Percentiles rank a stretch among this genome's conserved stretches.
Evolutionary conservation across 1,140 invertebrate species (phyloP).

Genomic region (Bathynomus jamesi): DNA sequence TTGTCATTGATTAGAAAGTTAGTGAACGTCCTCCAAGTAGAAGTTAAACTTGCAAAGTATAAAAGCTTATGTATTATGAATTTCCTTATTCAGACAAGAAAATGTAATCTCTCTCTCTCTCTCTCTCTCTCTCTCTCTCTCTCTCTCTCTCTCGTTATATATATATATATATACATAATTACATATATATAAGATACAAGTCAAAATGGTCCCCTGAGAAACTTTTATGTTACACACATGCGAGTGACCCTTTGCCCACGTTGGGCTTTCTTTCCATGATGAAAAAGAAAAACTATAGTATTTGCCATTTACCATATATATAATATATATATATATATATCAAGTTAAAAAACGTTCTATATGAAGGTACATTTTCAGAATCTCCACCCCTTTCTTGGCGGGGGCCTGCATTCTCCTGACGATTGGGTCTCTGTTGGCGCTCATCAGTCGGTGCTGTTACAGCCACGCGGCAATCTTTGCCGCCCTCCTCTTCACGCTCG

Average conservation of each 20-base stretch:
- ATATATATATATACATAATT: not conserved
- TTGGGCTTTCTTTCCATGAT: too few species aligned
- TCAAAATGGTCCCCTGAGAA: too few species aligned
- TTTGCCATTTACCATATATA: too few species aligned
- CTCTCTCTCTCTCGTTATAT: conserved; percentile 6
- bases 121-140: not conserved
- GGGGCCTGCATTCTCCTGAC: conserved; percentile 16
- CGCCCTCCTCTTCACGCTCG: conserved; percentile 17
- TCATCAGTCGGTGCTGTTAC: conserved; percentile 23
- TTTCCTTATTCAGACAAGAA: not conserved
- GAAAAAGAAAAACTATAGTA: too few species aligned
- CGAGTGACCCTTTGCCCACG: too few species aligned
- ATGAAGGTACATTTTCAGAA: conserved; percentile 4
- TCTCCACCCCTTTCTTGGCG: conserved; percentile 22
- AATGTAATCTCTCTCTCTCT: conserved; percentile 1
- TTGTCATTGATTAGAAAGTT: too few species aligned
- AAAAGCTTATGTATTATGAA: not conserved
- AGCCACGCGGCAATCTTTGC: conserved; percentile 19
- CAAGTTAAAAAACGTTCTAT: not conserved
- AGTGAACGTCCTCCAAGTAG: too few species aligned
- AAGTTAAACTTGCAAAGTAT: too few species aligned
- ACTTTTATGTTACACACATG: too few species aligned
- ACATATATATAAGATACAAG: conserved; percentile 1
- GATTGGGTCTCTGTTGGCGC: conserved; percentile 12
- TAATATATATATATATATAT: conserved; percentile 1